A percentile compares a stretch with the other conserved stretches of the same genome.
Conservation (phyloP, 64 coral and sea anemone genomes). For the Astreopora myriophthalma region DNA sequence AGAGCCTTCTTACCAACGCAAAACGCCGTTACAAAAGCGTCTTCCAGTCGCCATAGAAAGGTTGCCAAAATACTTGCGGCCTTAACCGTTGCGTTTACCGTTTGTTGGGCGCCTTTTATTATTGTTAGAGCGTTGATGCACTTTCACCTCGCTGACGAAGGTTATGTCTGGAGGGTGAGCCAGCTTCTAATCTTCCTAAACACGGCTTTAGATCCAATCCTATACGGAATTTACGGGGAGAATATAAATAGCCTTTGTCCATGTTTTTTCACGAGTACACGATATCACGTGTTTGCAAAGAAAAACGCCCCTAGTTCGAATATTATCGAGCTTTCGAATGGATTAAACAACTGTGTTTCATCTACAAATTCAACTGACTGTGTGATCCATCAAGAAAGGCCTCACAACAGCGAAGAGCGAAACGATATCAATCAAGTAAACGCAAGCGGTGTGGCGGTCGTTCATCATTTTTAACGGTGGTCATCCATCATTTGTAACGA, state of each 20-base stretch:
- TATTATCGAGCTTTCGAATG: no score
- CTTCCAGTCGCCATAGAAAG: background rate
- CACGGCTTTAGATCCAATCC: conserved; percentile 25
- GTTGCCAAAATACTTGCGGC: background rate
- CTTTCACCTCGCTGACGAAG: conserved; percentile 10
- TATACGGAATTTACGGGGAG: conserved; percentile 42
- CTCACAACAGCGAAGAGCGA: no score
- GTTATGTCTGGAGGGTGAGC: conserved; percentile 10
- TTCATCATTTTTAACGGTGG: no score
- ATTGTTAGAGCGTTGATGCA: conserved; percentile 46
- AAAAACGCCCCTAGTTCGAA: background rate
- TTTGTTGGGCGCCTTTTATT: conserved; percentile 52
- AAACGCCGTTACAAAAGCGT: background rate
- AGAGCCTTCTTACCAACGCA: background rate
- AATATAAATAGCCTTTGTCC: background rate
- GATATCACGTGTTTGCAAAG: background rate
- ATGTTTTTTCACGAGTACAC: background rate
- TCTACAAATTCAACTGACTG: no score
- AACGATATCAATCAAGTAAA: no score
- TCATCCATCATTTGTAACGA: no score
- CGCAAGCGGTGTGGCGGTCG: no score
- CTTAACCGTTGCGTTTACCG: conserved; percentile 29
- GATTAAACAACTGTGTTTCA: no score
- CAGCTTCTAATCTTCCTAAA: conserved; percentile 26
- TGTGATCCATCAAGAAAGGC: no score